phyloP scores from a whole-genome alignment of 2,113 vertebrate species.

The Syrmaticus mikado region DNA sequence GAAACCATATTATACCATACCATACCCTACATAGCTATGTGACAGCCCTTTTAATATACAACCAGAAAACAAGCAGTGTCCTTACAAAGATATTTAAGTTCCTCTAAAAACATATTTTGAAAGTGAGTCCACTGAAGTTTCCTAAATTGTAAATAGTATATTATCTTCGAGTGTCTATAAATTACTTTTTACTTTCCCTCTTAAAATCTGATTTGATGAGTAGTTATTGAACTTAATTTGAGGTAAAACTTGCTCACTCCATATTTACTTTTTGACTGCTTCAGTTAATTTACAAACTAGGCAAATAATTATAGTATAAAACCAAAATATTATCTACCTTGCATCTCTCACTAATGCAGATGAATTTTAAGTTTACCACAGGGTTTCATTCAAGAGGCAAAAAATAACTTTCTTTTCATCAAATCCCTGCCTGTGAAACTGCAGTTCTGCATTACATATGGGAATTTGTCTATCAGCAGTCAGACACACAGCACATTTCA shows the following conservation, averaged over 20 bases:
- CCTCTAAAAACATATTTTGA: background rate
- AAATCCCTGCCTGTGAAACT: background rate
- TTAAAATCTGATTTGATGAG: background rate
- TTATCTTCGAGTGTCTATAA: background rate
- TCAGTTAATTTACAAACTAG: background rate
- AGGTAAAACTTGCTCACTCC: background rate
- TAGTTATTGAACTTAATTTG: background rate
- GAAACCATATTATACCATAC: background rate
- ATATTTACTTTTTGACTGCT: background rate
- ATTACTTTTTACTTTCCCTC: background rate
- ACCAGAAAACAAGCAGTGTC: background rate
- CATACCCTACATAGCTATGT: background rate
- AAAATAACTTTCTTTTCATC: constrained; percentile 27
- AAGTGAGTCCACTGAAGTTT: background rate
- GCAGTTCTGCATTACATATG: background rate
- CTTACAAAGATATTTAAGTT: background rate
- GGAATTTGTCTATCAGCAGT: constrained; percentile 32
- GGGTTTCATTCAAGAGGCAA: background rate
- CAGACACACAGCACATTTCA: background rate
- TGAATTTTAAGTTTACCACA: background rate
- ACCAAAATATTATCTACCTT: background rate
- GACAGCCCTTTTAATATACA: background rate
- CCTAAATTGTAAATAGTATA: background rate
- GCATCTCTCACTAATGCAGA: background rate
- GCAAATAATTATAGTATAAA: background rate